A percentile compares a stretch with the other conserved stretches of the same genome.
Evolutionary conservation across 2,888 invertebrate genomes (phyloP).

Genomic region (Thyatira batis): DNA sequence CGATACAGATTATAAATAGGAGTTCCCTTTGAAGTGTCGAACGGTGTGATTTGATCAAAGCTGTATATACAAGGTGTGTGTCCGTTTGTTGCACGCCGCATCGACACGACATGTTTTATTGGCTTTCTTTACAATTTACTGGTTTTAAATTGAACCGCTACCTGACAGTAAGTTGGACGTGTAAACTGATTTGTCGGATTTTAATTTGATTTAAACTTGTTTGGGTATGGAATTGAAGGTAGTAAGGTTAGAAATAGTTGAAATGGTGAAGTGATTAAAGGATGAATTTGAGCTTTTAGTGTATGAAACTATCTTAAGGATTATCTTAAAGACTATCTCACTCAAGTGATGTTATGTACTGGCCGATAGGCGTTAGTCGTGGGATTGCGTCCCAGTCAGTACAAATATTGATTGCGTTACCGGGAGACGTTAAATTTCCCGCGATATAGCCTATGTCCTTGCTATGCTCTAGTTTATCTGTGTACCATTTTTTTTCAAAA

Average conservation of each 20-base stretch:
- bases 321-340: too few species aligned
- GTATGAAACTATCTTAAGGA: too few species aligned
- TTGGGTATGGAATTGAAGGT: constrained; percentile 13
- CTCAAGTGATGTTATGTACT: too few species aligned
- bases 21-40: constrained; percentile 54
- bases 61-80: constrained; percentile 28
- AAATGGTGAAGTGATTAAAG: too few species aligned
- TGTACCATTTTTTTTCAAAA: too few species aligned
- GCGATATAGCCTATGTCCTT: too few species aligned
- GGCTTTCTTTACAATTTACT: constrained; percentile 42
- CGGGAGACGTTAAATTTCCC: too few species aligned
- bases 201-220: constrained; percentile 7
- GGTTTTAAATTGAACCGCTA: constrained; percentile 12
- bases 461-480: too few species aligned
- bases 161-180: not conserved
- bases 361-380: too few species aligned
- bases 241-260: constrained; percentile 13
- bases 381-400: too few species aligned
- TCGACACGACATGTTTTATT: constrained; percentile 38
- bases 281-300: too few species aligned
- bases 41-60: constrained; percentile 55
- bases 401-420: too few species aligned
- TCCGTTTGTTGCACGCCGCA: constrained; percentile 19
- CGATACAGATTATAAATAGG: constrained; percentile 45
- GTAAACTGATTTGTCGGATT: not conserved